These are phyloP conservation scores for Heterocephalus glaber DNA, from an alignment of 2,113 vertebrate species.

Conservation along the genomic window DNA sequence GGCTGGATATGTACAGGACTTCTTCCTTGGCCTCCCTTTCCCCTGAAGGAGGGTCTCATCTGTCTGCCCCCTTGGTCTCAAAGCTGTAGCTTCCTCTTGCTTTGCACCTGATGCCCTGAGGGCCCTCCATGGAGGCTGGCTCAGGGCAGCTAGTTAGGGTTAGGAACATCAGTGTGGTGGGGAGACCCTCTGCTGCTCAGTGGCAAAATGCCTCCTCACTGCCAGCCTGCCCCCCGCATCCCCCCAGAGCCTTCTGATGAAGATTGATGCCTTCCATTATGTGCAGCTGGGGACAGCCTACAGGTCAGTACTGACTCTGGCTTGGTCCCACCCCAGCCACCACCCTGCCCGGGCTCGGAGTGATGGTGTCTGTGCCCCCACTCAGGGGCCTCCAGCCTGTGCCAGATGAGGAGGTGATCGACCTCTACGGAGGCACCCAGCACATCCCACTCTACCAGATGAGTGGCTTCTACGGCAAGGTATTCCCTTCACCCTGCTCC, in stretches of 20 bases:
- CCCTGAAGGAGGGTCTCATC: neutral
- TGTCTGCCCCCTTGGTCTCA: neutral
- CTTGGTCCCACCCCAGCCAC: neutral
- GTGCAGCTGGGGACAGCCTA: slow-evolving; percentile 89
- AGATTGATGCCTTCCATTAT: slow-evolving; percentile 91
- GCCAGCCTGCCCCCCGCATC: neutral
- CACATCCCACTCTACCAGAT: slow-evolving; percentile 90
- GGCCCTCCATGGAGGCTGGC: neutral
- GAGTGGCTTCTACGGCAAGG: slow-evolving; percentile 92
- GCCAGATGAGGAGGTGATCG: slow-evolving; percentile 88
- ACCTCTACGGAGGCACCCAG: slow-evolving; percentile 88
- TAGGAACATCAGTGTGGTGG: neutral
- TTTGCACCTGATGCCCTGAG: neutral
- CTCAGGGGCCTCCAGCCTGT: slow-evolving; percentile 88
- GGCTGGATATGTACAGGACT: neutral
- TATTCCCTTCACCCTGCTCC: slow-evolving; percentile 44
- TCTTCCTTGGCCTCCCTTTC: neutral
- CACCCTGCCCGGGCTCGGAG: neutral
- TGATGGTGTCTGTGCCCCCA: neutral
- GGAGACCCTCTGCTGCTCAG: neutral
- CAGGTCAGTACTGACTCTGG: slow-evolving; percentile 81
- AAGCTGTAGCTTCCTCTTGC: neutral
- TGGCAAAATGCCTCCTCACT: neutral
- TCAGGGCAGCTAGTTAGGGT: neutral
- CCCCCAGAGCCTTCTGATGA: slow-evolving; percentile 89